These are phyloP conservation scores for Morpho achilles DNA, from an alignment of 2,888 invertebrate species.

Conservation along the genomic window DNA sequence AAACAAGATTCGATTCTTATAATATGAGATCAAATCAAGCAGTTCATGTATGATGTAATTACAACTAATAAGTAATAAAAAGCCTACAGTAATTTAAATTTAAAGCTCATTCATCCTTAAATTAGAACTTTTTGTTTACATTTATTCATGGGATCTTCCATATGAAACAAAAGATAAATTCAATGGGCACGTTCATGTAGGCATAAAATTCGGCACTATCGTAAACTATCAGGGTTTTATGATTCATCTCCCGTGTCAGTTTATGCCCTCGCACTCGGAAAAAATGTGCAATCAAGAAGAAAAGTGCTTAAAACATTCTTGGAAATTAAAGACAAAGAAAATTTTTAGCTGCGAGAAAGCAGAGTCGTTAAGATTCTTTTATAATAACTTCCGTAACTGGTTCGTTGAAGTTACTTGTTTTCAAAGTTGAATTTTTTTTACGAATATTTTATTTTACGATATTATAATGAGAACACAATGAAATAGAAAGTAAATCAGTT, in stretches of 20 bases:
- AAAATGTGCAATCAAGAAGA: constrained; percentile 43
- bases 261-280: constrained; percentile 43
- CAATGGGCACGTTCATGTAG: constrained; percentile 32
- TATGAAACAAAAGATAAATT: constrained; percentile 31
- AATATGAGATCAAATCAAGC: too few relatives aligned
- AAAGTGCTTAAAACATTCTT: constrained; percentile 22
- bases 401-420: neutral
- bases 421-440: too few relatives aligned
- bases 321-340: constrained; percentile 1
- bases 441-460: too few relatives aligned
- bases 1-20: too few relatives aligned
- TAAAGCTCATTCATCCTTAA: too few relatives aligned
- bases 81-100: too few relatives aligned
- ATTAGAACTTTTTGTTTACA: too few relatives aligned
- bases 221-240: constrained; percentile 75
- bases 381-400: neutral
- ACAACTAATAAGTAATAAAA: too few relatives aligned
- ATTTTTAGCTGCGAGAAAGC: neutral
- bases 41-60: too few relatives aligned
- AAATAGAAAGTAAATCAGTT: too few relatives aligned
- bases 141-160: neutral
- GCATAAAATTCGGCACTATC: constrained; percentile 64
- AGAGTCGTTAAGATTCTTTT: neutral
- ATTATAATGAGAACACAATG: too few relatives aligned
- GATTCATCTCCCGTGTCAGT: constrained; percentile 70